Evolutionary conservation across 2,113 vertebrate genomes (phyloP), one percentile per base, ranked within the genome.

Genomic region (human (Homo sapiens)): DNA sequence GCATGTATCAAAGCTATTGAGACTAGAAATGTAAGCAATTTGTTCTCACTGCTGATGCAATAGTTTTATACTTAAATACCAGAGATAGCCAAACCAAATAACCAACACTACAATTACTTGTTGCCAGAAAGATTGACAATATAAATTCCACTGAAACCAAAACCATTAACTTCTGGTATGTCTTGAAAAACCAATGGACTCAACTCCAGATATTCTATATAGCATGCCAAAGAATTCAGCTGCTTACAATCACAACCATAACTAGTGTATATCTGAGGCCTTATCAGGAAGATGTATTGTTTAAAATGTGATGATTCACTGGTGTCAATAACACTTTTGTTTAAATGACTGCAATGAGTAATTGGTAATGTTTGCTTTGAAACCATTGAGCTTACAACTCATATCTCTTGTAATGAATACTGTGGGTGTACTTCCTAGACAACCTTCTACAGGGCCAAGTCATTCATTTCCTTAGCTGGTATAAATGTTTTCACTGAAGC

Each of bases 41-140:
- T 96, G 12, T 90, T 96, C 23, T 95, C 38, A 91, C 6, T 94
- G 35, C 7, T 94, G 18, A 85, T 85, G 38, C 14, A 75, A 22
- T 38, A 35, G 23, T 48, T 87, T 92, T 72, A 59, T 52, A 78
- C 80, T 89, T n/a, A n/a, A 61, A 82, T 8, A 30, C 5, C 50
- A 17, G 10, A 86, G 20, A 79, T 89, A 5, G 2, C 52, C 13
- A 85, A 75, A 90, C 20, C 13, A 93, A 76, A 84, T 38, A 89
- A n/a, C 23, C 22, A 68, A 57, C 5, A 30, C 50, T 70, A 45
- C 5, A 76, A 59, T 92, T 86, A 48, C 64, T 95, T 86, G 66
- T 82, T 93, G 96, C 40, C 40, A 96, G 57, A 82, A 90, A 88
- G 20, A 59, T 3, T 90, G 10, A 86, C 43, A 64, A 79, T 3